Evolutionary conservation across 2,888 invertebrate species (phyloP).

Genomic region (Macrophya annulata): DNA sequence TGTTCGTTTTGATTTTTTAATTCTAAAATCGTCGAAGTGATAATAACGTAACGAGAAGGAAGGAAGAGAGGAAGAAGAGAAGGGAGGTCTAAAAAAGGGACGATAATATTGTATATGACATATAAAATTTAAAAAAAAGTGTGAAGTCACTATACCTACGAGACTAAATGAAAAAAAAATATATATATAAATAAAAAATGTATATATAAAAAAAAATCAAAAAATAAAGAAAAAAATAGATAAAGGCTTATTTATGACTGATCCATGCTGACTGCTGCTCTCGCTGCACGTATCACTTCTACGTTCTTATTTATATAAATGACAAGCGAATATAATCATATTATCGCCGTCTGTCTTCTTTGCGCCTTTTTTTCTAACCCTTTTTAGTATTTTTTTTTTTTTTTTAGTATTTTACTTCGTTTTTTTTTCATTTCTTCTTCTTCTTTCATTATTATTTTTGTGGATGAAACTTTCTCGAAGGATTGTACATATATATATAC

Average conservation of each 20-base stretch:
- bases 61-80: background rate
- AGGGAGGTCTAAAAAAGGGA: background rate
- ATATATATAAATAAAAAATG: background rate
- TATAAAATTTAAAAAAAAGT: conserved; percentile 68
- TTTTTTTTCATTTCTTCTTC: background rate
- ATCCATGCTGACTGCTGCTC: too few relatives aligned
- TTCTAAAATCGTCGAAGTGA: background rate
- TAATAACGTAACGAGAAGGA: background rate
- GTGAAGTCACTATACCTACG: conserved; percentile 73
- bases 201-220: background rate
- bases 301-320: conserved; percentile 79
- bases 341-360: background rate
- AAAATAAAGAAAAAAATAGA: background rate
- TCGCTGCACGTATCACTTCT: conserved; percentile 69
- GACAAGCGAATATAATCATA: conserved; percentile 77
- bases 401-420: background rate
- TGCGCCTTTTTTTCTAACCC: background rate
- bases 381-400: background rate
- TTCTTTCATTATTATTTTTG: background rate
- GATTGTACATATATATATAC: conserved; percentile 49
- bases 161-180: conserved; percentile 54
- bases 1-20: background rate
- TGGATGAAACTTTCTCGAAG: conserved; percentile 45
- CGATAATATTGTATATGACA: background rate
- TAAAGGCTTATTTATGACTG: background rate